These are phyloP conservation scores for Myxocyprinus asiaticus DNA, from an alignment of 2,113 vertebrate genomes.

Conservation along the genomic window DNA sequence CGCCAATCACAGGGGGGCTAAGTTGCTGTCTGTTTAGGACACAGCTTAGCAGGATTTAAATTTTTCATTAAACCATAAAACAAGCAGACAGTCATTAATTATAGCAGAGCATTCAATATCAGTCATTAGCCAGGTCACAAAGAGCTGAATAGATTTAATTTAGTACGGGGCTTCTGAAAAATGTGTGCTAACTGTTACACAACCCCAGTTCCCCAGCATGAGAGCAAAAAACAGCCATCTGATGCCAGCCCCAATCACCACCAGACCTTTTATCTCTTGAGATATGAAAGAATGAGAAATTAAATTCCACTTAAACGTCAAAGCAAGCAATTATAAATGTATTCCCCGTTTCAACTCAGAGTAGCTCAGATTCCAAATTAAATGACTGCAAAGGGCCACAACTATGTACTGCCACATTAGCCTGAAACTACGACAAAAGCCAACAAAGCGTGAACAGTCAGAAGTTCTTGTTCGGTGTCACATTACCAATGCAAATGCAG, in stretches of 20 bases:
- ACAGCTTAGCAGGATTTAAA: conserved; percentile 37
- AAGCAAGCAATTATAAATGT: conserved; percentile 31
- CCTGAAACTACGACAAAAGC: conserved; percentile 31
- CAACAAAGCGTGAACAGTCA: conserved; percentile 36
- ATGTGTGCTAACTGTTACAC: conserved; percentile 9
- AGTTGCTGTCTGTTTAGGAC: conserved; percentile 23
- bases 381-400: conserved; percentile 42
- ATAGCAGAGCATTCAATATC: conserved; percentile 37
- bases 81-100: conserved; percentile 25
- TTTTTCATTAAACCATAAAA: conserved; percentile 39
- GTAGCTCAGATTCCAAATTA: conserved; percentile 26
- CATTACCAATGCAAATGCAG: conserved; percentile 48
- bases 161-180: conserved; percentile 22
- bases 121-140: conserved; percentile 25
- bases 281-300: conserved; percentile 23
- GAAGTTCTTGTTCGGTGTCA: conserved; percentile 28
- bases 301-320: conserved; percentile 35
- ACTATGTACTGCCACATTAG: conserved; percentile 31
- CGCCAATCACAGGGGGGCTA: conserved; percentile 23
- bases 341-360: conserved; percentile 7
- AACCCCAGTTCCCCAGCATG: conserved; percentile 19
- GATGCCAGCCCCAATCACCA: not conserved
- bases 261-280: not conserved
- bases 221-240: conserved; percentile 26
- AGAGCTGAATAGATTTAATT: conserved; percentile 26